Evolutionary conservation across 2,113 vertebrate genomes (phyloP), one percentile per base, ranked within the genome.

Genomic region (Condylura cristata): DNA sequence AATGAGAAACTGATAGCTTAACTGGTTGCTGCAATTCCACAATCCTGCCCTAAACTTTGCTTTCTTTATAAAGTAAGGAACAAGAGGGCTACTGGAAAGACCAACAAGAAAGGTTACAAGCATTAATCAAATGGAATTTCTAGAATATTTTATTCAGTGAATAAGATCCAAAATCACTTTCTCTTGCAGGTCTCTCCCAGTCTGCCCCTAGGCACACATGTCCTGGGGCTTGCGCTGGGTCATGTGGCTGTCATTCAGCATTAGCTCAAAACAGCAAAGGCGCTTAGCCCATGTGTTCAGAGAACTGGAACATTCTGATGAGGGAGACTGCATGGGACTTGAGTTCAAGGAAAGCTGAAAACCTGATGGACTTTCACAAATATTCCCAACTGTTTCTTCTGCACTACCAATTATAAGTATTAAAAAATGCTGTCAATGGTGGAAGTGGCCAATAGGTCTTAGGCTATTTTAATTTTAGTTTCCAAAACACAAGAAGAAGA

Each of bases 351-450:
- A 78, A 70, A 58, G n/a, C 68, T 48, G 78, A 53, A 60, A 58
- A 60, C 61, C 44, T 48, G 14, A 20, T 0, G 1, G 66, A 65
- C 61, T 71, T 78, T 65, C n/a, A 32, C 2, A 80, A 63, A 68
- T 0, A 6, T 4, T 3, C 18, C 61, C 17, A 70, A 14, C n/a
- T 5, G 13, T 68, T 56, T 87, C n/a, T 30, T 53, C 58, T 71
- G 63, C 1, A 18, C 12, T 30, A 32, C 46, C 39, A 39, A 51
- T 60, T 44, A 22, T 2, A 32, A 83, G 39, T n/a, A 48, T 82
- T 85, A 58, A 7, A 39, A 88, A 89, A 48, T 46, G 63, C n/a
- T 48, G 41, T 46, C 37, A 74, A 88, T 34, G 76, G 88, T 46
- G 83, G 22, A 46, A 60, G 72, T 82, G 83, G 65, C 26, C 37